These are phyloP conservation scores for Falco naumanni DNA, from an alignment of 2,797 vertebrate species.

Conservation along the genomic window DNA sequence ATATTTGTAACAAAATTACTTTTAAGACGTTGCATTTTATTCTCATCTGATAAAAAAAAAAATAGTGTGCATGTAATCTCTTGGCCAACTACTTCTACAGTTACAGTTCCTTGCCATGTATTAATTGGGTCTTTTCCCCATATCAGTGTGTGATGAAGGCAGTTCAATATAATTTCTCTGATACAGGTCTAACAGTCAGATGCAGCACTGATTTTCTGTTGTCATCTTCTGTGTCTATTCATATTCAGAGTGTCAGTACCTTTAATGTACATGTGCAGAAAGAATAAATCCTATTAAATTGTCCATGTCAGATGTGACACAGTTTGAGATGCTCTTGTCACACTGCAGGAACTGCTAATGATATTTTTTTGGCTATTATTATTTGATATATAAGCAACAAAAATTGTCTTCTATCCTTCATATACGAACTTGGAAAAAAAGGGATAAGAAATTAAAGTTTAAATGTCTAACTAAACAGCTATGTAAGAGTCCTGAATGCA, in stretches of 20 bases:
- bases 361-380: not conserved
- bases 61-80: not conserved
- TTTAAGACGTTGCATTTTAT: not conserved
- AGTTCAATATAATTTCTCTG: not conserved
- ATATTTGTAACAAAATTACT: not conserved
- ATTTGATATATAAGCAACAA: not conserved
- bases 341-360: not conserved
- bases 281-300: not conserved
- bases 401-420: not conserved
- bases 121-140: not conserved
- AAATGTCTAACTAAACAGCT: not conserved
- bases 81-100: not conserved
- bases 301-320: too few relatives aligned
- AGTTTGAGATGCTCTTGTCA: not conserved
- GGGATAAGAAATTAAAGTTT: not conserved
- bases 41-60: not conserved
- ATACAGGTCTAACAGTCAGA: not conserved
- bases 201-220: not conserved
- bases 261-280: not conserved
- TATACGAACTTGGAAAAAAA: not conserved
- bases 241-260: not conserved
- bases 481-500: not conserved
- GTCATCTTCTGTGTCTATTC: not conserved
- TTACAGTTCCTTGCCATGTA: not conserved
- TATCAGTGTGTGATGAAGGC: not conserved